Conservation (phyloP, 1,140 invertebrate species). For the Polyergus mexicanus region DNA sequence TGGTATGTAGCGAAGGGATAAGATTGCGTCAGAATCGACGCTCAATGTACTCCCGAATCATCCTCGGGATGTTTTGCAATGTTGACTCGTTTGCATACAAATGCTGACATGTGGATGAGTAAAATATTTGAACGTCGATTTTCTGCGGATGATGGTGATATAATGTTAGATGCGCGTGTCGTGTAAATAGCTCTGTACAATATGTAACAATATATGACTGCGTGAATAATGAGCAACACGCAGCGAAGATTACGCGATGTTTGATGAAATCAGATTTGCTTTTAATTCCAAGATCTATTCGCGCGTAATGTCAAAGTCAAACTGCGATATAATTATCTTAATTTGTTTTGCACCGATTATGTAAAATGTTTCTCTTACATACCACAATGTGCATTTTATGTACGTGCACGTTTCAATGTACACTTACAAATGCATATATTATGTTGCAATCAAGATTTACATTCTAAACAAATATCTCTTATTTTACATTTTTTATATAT, state of each 20-base stretch:
- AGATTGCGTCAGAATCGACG: constrained; percentile 1
- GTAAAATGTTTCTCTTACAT: constrained; percentile 22
- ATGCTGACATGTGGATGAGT: constrained; percentile 17
- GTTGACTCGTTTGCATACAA: constrained; percentile 13
- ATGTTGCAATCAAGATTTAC: constrained; percentile 41
- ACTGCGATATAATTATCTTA: constrained; percentile 24
- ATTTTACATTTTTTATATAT: constrained; percentile 25
- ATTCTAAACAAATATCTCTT: constrained; percentile 17
- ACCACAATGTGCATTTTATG: neutral
- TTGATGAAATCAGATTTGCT: constrained; percentile 57
- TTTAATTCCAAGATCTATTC: constrained; percentile 46
- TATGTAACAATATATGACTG: constrained; percentile 33
- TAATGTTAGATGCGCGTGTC: constrained; percentile 21
- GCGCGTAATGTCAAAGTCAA: constrained; percentile 40
- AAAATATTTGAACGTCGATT: constrained; percentile 9
- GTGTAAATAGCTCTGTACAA: constrained; percentile 48
- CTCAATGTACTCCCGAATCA: constrained; percentile 13
- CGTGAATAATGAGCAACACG: constrained; percentile 29
- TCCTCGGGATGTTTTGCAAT: constrained; percentile 10
- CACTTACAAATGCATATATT: constrained; percentile 15
- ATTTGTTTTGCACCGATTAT: neutral
- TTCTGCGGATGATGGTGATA: constrained; percentile 12
- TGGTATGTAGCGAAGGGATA: constrained; percentile 31
- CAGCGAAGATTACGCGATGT: constrained; percentile 13
- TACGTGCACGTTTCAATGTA: constrained; percentile 1